phyloP scores from a whole-genome alignment of 2,113 vertebrate genomes.

The Lipophrys pholis region DNA sequence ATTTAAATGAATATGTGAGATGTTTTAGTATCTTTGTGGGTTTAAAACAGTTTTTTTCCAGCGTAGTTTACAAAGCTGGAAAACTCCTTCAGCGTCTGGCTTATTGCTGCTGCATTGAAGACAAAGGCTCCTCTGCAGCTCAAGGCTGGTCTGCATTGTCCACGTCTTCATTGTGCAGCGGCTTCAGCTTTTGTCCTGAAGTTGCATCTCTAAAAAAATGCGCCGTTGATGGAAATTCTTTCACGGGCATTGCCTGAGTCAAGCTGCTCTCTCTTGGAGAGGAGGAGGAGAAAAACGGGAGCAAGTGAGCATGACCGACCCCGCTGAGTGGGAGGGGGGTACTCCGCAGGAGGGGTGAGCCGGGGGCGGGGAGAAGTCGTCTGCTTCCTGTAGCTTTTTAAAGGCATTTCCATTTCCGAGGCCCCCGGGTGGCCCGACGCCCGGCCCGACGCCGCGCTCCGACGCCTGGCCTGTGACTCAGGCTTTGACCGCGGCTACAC shows the following conservation, averaged over 20 bases:
- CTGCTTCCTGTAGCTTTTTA: conserved; percentile 33
- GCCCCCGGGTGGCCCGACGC: conserved; percentile 30
- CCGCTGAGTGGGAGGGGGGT: conserved; percentile 40
- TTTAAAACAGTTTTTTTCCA: too few species aligned
- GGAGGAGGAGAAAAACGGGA: conserved; percentile 8
- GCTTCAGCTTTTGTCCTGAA: conserved; percentile 9
- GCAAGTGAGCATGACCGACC: conserved; percentile 32
- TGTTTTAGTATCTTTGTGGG: too few species aligned
- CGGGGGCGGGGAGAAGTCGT: conserved; percentile 16
- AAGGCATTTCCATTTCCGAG: conserved; percentile 54
- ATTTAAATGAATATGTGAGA: too few species aligned
- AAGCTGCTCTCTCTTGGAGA: not conserved
- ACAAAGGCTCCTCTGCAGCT: conserved; percentile 1
- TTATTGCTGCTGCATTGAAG: conserved; percentile 2
- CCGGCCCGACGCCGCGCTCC: conserved; percentile 22
- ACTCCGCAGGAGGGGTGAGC: conserved; percentile 24
- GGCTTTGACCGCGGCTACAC: not conserved
- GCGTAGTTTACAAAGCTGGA: not conserved
- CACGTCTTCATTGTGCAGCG: conserved; percentile 15
- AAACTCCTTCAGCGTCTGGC: too few species aligned
- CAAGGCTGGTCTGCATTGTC: conserved; percentile 21
- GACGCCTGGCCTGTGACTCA: conserved; percentile 27
- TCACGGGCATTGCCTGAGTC: not conserved
- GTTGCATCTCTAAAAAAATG: conserved; percentile 26
- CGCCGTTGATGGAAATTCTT: conserved; percentile 30